These are phyloP conservation scores for Anoplopoma fimbria DNA, from an alignment of 2,113 vertebrate genomes.

Conservation along the genomic window DNA sequence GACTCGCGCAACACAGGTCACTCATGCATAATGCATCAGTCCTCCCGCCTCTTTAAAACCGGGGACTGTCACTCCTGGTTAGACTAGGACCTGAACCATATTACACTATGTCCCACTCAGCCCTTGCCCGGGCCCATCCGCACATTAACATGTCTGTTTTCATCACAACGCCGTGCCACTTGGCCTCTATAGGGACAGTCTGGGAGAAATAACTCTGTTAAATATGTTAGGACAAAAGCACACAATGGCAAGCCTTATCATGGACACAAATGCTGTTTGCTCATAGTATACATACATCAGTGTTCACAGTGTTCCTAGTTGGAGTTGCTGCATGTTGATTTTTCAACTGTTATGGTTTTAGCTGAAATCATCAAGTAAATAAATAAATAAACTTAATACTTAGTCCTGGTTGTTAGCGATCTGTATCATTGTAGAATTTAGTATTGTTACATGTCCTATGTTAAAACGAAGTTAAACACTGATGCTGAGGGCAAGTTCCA, in stretches of 20 bases:
- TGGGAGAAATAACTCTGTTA: slow-evolving; percentile 45
- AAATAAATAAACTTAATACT: neutral
- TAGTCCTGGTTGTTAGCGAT: neutral
- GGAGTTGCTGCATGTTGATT: neutral
- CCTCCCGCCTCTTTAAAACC: slow-evolving; percentile 65
- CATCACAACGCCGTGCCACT: slow-evolving; percentile 27
- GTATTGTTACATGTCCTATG: no score
- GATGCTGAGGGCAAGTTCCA: no score
- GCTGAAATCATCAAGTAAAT: neutral
- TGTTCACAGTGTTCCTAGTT: neutral
- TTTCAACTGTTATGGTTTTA: neutral
- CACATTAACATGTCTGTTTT: slow-evolving; percentile 73
- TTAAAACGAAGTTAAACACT: no score
- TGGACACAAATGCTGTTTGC: neutral
- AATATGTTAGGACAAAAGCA: slow-evolving; percentile 45
- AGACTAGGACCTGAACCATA: slow-evolving; percentile 52
- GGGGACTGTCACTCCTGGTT: slow-evolving; percentile 72
- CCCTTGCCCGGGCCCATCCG: slow-evolving; percentile 1
- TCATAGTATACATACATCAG: neutral
- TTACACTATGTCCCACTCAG: slow-evolving; percentile 27
- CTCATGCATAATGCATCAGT: slow-evolving; percentile 77
- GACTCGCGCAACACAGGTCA: slow-evolving; percentile 55
- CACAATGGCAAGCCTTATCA: slow-evolving; percentile 5
- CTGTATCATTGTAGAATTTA: neutral
- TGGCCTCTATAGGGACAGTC: slow-evolving; percentile 37